Conservation (phyloP, 37 sponge, comb jelly and placozoan genomes). For the Ianthella basta region DNA sequence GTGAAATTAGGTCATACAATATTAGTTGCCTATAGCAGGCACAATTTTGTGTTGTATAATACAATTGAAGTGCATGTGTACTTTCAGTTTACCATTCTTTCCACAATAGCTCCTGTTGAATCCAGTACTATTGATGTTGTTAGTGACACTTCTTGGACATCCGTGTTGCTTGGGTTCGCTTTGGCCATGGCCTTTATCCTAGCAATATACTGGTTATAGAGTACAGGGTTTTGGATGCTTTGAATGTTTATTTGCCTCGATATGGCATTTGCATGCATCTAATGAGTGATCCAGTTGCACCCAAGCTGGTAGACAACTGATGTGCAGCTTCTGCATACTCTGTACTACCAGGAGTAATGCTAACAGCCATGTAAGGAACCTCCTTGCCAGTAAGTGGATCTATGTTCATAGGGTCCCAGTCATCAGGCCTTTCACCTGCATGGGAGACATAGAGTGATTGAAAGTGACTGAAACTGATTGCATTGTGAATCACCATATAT, state of each 20-base stretch:
- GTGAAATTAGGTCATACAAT: too few relatives aligned
- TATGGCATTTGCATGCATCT: background rate
- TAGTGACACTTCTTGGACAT: background rate
- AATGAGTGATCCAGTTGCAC: background rate
- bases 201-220: conserved; percentile 10
- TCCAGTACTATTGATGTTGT: conserved; percentile 16
- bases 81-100: conserved; percentile 23
- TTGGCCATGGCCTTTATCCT: conserved; percentile 16
- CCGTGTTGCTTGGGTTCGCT: conserved; percentile 12
- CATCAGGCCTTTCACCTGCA: conserved; percentile 11
- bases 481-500: too few relatives aligned
- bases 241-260: background rate
- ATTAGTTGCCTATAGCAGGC: too few relatives aligned
- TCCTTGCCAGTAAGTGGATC: conserved; percentile 32
- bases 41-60: too few relatives aligned
- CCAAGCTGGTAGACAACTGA: conserved; percentile 42
- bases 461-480: too few relatives aligned
- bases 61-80: background rate
- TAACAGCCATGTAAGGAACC: conserved; percentile 13
- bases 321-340: conserved; percentile 29
- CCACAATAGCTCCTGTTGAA: conserved; percentile 42
- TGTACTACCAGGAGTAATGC: background rate
- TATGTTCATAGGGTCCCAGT: conserved; percentile 45
- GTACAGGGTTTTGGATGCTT: conserved; percentile 35
- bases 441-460: too few relatives aligned